These are phyloP conservation scores for Pituophis catenifer DNA, from an alignment of 2,113 vertebrate species.

Conservation along the genomic window DNA sequence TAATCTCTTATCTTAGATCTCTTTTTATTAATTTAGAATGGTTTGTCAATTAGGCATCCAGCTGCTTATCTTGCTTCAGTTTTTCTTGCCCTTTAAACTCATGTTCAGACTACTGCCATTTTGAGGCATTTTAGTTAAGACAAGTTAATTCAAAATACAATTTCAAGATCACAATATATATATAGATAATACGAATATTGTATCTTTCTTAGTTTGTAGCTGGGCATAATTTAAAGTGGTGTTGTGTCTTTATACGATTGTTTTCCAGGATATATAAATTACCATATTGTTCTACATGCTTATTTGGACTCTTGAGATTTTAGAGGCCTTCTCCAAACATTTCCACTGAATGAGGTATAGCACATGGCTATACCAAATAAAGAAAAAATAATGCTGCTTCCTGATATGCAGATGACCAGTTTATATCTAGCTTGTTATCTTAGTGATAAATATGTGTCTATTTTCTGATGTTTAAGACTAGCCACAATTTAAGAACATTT, in stretches of 20 bases:
- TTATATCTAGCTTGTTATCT: neutral
- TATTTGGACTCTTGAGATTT: neutral
- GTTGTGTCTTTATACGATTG: neutral
- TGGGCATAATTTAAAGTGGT: neutral
- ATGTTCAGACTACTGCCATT: neutral
- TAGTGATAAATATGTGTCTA: neutral
- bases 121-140: neutral
- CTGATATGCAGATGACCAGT: neutral
- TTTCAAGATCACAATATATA: neutral
- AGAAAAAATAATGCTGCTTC: neutral
- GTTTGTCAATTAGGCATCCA: neutral
- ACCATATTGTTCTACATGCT: neutral
- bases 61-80: neutral
- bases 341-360: neutral
- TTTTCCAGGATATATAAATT: neutral
- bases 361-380: neutral
- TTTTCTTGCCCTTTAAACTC: neutral
- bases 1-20: neutral
- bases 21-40: neutral
- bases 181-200: neutral
- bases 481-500: neutral
- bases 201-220: neutral
- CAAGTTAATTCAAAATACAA: neutral
- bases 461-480: neutral
- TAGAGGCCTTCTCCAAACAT: neutral